Evolutionary conservation across 2,888 invertebrate genomes (phyloP).

Genomic region (Elaeidobius kamerunicus): DNA sequence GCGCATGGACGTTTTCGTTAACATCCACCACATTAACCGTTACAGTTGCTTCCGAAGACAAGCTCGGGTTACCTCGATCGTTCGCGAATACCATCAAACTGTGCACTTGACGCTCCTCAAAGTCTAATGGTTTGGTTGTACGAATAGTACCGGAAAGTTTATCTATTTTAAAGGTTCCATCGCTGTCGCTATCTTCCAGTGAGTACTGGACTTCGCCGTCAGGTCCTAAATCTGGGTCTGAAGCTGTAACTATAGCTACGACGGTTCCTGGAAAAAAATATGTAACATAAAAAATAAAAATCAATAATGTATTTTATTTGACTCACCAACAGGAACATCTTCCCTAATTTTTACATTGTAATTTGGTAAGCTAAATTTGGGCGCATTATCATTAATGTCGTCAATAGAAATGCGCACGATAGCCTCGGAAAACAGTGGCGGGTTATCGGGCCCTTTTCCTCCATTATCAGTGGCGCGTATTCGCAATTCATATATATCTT

Average conservation of each 20-base stretch:
- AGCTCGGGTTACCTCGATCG: slow-evolving; percentile 80
- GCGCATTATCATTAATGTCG: slow-evolving; percentile 89
- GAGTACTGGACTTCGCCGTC: slow-evolving; percentile 80
- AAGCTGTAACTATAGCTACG: slow-evolving; percentile 77
- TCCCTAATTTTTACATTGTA: slow-evolving; percentile 83
- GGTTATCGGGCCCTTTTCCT: slow-evolving; percentile 55
- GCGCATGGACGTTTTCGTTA: slow-evolving; percentile 86
- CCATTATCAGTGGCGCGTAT: slow-evolving; percentile 76
- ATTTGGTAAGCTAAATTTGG: slow-evolving; percentile 71
- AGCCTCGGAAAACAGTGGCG: slow-evolving; percentile 74
- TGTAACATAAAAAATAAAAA: not conserved
- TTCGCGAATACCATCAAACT: slow-evolving; percentile 81
- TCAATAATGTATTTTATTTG: not conserved
- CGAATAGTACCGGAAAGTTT: slow-evolving; percentile 81
- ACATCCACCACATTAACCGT: slow-evolving; percentile 89
- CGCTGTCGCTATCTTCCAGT: slow-evolving; percentile 67
- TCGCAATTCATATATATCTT: slow-evolving; percentile 74
- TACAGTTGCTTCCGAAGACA: slow-evolving; percentile 76
- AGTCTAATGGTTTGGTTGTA: slow-evolving; percentile 76
- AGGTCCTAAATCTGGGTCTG: slow-evolving; percentile 81
- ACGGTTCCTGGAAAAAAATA: slow-evolving; percentile 61
- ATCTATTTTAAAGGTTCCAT: slow-evolving; percentile 79
- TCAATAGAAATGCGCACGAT: slow-evolving; percentile 77
- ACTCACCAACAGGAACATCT: slow-evolving; percentile 68
- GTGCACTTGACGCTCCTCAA: slow-evolving; percentile 85